Evolutionary conservation across 2,797 vertebrate species (phyloP).

Genomic region (Decapterus maruadsi): DNA sequence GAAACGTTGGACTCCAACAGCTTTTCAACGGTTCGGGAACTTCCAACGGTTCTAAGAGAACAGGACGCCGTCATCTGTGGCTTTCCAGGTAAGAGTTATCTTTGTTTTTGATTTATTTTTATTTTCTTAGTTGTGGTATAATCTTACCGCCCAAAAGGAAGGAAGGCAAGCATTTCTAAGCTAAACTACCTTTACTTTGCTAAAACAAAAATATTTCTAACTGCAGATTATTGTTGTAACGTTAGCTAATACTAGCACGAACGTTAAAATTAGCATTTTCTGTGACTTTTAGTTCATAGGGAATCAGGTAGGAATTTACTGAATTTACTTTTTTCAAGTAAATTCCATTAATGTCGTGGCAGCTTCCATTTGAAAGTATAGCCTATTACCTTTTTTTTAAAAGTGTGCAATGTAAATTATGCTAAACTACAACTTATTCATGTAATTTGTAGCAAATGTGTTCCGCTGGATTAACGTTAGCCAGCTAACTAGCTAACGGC

Average conservation of each 20-base stretch:
- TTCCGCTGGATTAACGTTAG: neutral
- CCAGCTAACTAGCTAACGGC: neutral
- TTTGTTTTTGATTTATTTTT: fast-evolving
- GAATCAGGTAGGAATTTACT: neutral
- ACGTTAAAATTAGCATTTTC: neutral
- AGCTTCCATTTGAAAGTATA: neutral
- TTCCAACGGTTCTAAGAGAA: conserved; percentile 2
- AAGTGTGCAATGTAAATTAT: neutral
- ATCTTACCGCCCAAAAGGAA: neutral
- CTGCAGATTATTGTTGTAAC: neutral
- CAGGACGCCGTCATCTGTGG: neutral
- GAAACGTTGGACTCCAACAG: conserved; percentile 6
- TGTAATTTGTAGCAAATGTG: neutral
- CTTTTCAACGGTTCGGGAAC: conserved; percentile 19
- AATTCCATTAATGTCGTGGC: neutral
- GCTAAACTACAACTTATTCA: neutral
- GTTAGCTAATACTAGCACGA: neutral
- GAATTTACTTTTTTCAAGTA: neutral
- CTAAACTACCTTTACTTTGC: neutral
- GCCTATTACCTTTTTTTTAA: neutral
- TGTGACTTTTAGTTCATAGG: neutral
- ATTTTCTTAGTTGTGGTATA: neutral
- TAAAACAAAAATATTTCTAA: neutral
- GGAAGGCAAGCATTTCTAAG: neutral
- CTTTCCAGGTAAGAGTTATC: conserved; percentile 9